Conservation (phyloP, 2,797 vertebrate species). For the Arnoldichthys spilopterus region DNA sequence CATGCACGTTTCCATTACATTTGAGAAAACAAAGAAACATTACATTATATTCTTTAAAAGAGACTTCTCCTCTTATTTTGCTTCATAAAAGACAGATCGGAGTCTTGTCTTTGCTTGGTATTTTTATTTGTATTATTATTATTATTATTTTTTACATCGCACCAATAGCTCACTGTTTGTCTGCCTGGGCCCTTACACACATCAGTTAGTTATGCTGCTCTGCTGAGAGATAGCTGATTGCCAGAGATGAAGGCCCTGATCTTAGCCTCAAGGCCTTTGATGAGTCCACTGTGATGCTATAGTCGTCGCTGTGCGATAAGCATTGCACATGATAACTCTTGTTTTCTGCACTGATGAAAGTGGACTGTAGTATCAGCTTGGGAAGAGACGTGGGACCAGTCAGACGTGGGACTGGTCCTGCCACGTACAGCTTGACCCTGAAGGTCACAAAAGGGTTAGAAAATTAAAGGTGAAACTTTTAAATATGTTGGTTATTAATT, state of each 20-base stretch:
- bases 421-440: slow-evolving; percentile 1
- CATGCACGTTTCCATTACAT: no score
- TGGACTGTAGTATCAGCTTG: slow-evolving; percentile 32
- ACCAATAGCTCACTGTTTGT: slow-evolving; percentile 32
- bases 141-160: background rate
- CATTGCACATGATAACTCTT: slow-evolving; percentile 54
- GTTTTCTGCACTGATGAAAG: slow-evolving; percentile 56
- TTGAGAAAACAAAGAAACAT: no score
- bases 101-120: background rate
- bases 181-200: slow-evolving; percentile 41
- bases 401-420: slow-evolving; percentile 1
- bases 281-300: slow-evolving; percentile 50
- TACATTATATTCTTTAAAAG: no score
- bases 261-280: slow-evolving; percentile 51
- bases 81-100: background rate
- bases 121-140: background rate
- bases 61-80: background rate
- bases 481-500: background rate
- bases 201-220: slow-evolving; percentile 52
- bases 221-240: slow-evolving; percentile 56
- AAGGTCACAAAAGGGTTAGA: background rate
- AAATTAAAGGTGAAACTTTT: background rate
- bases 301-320: slow-evolving; percentile 46
- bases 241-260: slow-evolving; percentile 53
- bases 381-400: slow-evolving; percentile 4